Evolutionary conservation across 2,888 invertebrate genomes (phyloP), one percentile per base, ranked within the genome.

Genomic region (Mesodorylaimus sp.): DNA sequence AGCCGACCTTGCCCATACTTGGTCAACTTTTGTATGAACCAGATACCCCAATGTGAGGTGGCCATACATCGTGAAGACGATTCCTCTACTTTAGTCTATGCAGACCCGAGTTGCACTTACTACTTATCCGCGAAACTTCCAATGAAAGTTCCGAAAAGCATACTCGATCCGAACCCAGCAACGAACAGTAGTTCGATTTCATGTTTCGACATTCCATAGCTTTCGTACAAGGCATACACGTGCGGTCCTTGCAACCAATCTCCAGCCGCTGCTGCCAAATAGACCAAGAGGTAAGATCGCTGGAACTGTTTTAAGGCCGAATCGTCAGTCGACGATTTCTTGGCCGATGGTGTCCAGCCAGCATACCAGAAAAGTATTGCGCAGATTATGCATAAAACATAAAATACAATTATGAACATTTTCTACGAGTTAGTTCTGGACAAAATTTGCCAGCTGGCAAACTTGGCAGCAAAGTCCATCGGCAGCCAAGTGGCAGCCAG

Each of bases 211-310:
- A 73, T 71, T 2, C 68, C 68, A 58, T 73, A 73, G 54, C 66
- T 66, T 44, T 71, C 68, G 57, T 73, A 73, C 45, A 73, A 59
- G 2, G 72, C 73, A 58, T 73, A 73, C 27, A 73, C 72, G 60
- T 73, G 72, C 1, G 73, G 72, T 0, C 73, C 73, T 58, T 73
- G 73, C 32, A 73, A 59, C 73, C 73, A 73, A 55, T 73, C 73
- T 7, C 71, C 72, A 38, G 69, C 73, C 60, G 70, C 69, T 10
- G 71, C 72, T 52, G 72, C 59, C 48, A 71, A 54, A 54, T 72
- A 72, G 10, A 72, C 70, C 23, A 64, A 53, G 50, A 72, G 58
- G 56, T 72, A 72, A 19, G 65, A 64, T 36, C 66, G 58, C 57
- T 72, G 71, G 56, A 72, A 71, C 23, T 56, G 53, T 41, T 59